Evolutionary conservation across 2,797 vertebrate species (phyloP).

Genomic region (Sebastes wilsoni): DNA sequence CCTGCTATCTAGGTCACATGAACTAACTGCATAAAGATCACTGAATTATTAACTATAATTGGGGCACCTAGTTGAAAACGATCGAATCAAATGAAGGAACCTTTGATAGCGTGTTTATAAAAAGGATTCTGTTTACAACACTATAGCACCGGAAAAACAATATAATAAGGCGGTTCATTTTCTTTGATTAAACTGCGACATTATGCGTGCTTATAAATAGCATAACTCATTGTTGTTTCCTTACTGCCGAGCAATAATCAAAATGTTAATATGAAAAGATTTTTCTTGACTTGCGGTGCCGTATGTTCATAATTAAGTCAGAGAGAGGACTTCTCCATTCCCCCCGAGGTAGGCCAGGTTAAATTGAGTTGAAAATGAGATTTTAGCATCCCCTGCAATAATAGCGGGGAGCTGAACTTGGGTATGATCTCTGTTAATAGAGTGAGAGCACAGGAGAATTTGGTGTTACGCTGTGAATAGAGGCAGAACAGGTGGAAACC

Average conservation of each 20-base stretch:
- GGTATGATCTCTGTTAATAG: conserved; percentile 87
- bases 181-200: background rate
- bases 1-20: conserved; percentile 76
- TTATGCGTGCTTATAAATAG: conserved; percentile 3
- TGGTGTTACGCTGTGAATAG: conserved; percentile 82
- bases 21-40: conserved; percentile 77
- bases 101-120: conserved; percentile 44
- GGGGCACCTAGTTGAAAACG: conserved; percentile 74
- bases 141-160: background rate
- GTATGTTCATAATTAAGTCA: conserved; percentile 68
- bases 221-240: conserved; percentile 11
- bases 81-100: conserved; percentile 55
- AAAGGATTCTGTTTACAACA: conserved; percentile 48
- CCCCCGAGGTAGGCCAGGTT: conserved; percentile 82
- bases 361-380: conserved; percentile 90
- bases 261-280: conserved; percentile 22
- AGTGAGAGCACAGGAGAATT: conserved; percentile 87
- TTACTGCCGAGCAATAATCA: conserved; percentile 5
- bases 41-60: conserved; percentile 83
- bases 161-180: background rate
- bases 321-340: conserved; percentile 50
- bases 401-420: conserved; percentile 83
- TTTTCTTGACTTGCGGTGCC: conserved; percentile 28
- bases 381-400: conserved; percentile 85
- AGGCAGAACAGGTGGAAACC: conserved; percentile 85